Evolutionary conservation across 1,140 invertebrate species (phyloP).

Genomic region (Choristoneura fumiferana): DNA sequence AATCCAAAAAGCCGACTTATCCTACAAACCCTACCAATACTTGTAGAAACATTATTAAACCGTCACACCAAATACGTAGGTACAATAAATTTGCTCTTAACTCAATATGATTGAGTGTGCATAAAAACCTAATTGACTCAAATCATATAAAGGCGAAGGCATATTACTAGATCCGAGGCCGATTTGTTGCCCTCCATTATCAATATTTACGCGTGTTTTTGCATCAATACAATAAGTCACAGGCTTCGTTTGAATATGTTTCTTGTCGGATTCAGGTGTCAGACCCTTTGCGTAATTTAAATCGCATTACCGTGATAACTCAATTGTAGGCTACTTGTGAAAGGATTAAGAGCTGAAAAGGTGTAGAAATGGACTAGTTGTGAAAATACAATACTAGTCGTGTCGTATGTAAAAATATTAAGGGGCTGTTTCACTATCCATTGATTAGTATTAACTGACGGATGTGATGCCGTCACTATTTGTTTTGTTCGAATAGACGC

Average conservation of each 20-base stretch:
- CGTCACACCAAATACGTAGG: too few relatives aligned
- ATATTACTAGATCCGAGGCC: not conserved
- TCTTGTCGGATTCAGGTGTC: slow-evolving; percentile 17
- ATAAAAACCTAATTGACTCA: not conserved
- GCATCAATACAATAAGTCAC: not conserved
- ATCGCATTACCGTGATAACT: slow-evolving; percentile 25
- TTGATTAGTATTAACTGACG: too few relatives aligned
- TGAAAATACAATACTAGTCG: too few relatives aligned
- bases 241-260: slow-evolving; percentile 5
- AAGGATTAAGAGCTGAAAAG: not conserved
- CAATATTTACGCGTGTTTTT: slow-evolving; percentile 14
- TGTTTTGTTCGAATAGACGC: too few relatives aligned
- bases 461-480: too few relatives aligned
- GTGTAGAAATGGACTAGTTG: not conserved
- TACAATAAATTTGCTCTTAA: too few relatives aligned
- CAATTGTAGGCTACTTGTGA: slow-evolving; percentile 15
- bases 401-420: too few relatives aligned
- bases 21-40: too few relatives aligned
- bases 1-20: too few relatives aligned
- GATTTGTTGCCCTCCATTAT: not conserved
- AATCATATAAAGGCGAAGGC: not conserved
- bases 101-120: too few relatives aligned
- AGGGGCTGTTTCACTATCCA: too few relatives aligned
- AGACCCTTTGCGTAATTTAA: slow-evolving; percentile 21
- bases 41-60: too few relatives aligned